Conservation (phyloP, 2,888 invertebrate species). For the Bellardia bayeri region DNA sequence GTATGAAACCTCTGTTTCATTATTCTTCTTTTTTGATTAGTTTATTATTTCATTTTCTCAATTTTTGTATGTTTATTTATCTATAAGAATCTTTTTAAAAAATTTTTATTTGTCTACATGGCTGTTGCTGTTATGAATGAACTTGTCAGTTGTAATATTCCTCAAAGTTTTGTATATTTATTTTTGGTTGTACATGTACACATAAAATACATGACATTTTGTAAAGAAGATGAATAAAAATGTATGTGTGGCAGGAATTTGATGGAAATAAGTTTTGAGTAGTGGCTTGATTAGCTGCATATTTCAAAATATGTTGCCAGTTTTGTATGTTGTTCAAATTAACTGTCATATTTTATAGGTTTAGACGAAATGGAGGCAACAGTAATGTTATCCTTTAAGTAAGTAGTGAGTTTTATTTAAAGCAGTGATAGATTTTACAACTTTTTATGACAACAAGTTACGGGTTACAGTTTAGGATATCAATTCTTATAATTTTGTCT, state of each 20-base stretch:
- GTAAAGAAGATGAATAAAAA: constrained; percentile 44
- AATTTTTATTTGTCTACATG: constrained; percentile 46
- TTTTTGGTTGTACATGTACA: constrained; percentile 17
- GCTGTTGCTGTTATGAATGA: constrained; percentile 79
- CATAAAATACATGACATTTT: constrained; percentile 62
- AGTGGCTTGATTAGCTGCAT: constrained; percentile 62
- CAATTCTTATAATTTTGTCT: too few species aligned
- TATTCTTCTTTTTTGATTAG: constrained; percentile 57
- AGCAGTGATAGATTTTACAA: too few species aligned
- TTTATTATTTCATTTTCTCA: constrained; percentile 42
- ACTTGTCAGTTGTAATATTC: constrained; percentile 80
- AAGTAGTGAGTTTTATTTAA: too few species aligned
- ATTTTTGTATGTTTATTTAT: constrained; percentile 39
- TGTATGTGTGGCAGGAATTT: constrained; percentile 52
- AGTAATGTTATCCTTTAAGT: neutral
- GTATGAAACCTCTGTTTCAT: constrained; percentile 45
- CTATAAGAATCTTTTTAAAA: constrained; percentile 31
- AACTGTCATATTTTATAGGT: constrained; percentile 47
- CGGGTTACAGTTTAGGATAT: too few species aligned
- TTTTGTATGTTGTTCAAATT: constrained; percentile 36
- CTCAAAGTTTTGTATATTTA: constrained; percentile 53
- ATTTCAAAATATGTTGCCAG: constrained; percentile 46
- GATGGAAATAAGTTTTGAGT: constrained; percentile 67
- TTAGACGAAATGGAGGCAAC: neutral
- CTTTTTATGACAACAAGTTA: too few species aligned